These are phyloP conservation scores for Anser brachyrhynchus DNA, from an alignment of 2,113 vertebrate species.

Conservation along the genomic window DNA sequence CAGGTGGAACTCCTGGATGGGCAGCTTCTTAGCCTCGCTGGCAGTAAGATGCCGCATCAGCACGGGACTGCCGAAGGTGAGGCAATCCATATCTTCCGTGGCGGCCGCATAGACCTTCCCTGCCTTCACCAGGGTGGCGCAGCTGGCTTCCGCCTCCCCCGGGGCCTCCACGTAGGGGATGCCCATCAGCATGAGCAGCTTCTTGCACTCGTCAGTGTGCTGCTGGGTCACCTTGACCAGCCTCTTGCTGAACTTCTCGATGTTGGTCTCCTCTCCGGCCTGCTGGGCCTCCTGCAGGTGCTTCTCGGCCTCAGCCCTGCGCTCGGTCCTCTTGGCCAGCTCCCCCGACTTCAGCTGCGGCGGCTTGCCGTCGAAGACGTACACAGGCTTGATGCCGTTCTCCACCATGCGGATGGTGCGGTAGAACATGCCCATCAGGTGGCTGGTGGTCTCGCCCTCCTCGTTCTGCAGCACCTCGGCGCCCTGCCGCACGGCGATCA, in stretches of 20 bases:
- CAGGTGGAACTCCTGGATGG: constrained; percentile 96
- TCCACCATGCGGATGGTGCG: constrained; percentile 97
- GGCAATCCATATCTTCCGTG: constrained; percentile 96
- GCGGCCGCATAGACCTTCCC: constrained; percentile 93
- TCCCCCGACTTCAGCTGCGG: constrained; percentile 92
- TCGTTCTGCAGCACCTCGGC: constrained; percentile 92
- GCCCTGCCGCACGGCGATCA: constrained; percentile 94
- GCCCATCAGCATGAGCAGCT: constrained; percentile 90
- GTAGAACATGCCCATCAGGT: constrained; percentile 98
- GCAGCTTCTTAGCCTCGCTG: constrained; percentile 97
- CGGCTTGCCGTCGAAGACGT: constrained; percentile 95
- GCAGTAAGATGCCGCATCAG: constrained; percentile 93
- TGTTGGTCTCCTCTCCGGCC: constrained; percentile 84
- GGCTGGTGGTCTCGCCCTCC: constrained; percentile 95
- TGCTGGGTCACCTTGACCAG: constrained; percentile 95
- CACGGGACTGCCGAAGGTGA: constrained; percentile 93
- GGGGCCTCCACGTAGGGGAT: constrained; percentile 93
- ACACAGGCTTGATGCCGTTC: constrained; percentile 93
- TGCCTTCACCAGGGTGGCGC: constrained; percentile 82
- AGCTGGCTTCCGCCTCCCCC: constrained; percentile 95
- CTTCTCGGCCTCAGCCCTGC: constrained; percentile 91
- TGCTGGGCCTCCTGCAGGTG: constrained; percentile 90
- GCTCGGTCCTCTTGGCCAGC: constrained; percentile 90
- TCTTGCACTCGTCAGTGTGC: constrained; percentile 94
- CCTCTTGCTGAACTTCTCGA: constrained; percentile 93